Evolutionary conservation across 2,797 vertebrate species (phyloP), one percentile per base, ranked within the genome.

Genomic region (Cephalopachus bancanus): DNA sequence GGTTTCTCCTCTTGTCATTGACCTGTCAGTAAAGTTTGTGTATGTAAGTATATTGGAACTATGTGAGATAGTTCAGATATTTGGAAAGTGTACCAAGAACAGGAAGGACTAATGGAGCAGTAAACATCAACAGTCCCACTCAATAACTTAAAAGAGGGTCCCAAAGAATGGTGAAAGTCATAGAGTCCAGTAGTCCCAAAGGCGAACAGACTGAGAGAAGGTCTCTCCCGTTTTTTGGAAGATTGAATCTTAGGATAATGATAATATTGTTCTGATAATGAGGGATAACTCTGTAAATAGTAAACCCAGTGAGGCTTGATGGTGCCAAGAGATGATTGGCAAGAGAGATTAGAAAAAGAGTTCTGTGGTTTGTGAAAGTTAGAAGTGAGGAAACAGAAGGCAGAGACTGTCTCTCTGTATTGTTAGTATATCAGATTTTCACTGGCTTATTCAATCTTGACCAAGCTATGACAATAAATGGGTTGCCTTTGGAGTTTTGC

Each of bases 401-500:
- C 14, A 92, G 12, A 64, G 12, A 28, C 20, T 64, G 7, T 59
- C n/a, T 81, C 28, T 83, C 22, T 44, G 16, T 65, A 19, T 84
- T 67, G 0, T 80, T 72, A 22, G 3, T 51, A 51, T 74, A 19
- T 71, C 30, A 72, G 6, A 49, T 87, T 94, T 84, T 65, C 14
- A 83, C 14, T 81, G 51, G 17, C 69, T 71, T 74, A 60, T 57
- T 85, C 26, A 69, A 0, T 93, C 33, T 89, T 76, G 60, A 60
- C 80, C 19, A 94, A 53, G 5, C 33, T 85, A 3, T 72, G 26
- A 51, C 7, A 37, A 51, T 64, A 88, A 53, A 10, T 67, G 3
- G 11, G 2, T 92, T 96, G 91, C 17, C 24, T 93, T 76, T 5
- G 33, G 53, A 79, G 6, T 93, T 94, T 88, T 51, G 28, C 71